Conservation (phyloP, 2,797 vertebrate species). For the Schizothorax lantsangensis region DNA sequence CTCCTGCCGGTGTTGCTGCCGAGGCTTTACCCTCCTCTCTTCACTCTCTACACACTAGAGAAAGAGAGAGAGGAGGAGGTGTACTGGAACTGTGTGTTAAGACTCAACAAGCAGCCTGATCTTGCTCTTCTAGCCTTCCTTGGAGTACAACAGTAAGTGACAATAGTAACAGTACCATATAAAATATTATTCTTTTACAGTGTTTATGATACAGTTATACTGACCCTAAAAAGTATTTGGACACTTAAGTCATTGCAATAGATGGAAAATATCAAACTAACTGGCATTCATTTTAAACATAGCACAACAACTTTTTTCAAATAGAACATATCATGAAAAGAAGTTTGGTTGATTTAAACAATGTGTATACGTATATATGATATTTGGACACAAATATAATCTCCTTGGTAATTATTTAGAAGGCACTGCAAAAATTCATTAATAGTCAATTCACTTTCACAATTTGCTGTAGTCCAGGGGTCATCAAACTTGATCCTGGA, state of each 20-base stretch:
- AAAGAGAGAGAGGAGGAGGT: slow-evolving; percentile 83
- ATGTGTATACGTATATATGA: no score
- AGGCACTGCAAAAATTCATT: not conserved
- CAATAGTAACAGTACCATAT: slow-evolving; percentile 9
- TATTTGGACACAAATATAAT: not conserved
- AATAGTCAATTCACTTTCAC: not conserved
- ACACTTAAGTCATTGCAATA: not conserved
- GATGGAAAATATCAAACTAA: not conserved
- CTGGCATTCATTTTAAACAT: not conserved
- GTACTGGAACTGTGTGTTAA: slow-evolving; percentile 87
- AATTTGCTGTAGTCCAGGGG: not conserved
- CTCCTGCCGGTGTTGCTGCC: slow-evolving; percentile 85
- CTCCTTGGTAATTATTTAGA: not conserved
- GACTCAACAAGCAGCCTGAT: slow-evolving; percentile 87
- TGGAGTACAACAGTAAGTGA: slow-evolving; percentile 83
- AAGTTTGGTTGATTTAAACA: not conserved
- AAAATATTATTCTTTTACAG: not conserved
- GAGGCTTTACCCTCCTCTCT: slow-evolving; percentile 83
- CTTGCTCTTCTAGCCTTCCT: slow-evolving; percentile 83
- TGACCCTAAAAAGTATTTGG: not conserved
- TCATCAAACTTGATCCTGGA: no score
- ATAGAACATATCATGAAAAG: not conserved
- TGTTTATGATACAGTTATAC: not conserved
- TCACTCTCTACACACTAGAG: slow-evolving; percentile 85
- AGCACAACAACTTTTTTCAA: not conserved